Evolutionary conservation across 1,140 invertebrate species (phyloP).

Genomic region (Eubasilissa regina): DNA sequence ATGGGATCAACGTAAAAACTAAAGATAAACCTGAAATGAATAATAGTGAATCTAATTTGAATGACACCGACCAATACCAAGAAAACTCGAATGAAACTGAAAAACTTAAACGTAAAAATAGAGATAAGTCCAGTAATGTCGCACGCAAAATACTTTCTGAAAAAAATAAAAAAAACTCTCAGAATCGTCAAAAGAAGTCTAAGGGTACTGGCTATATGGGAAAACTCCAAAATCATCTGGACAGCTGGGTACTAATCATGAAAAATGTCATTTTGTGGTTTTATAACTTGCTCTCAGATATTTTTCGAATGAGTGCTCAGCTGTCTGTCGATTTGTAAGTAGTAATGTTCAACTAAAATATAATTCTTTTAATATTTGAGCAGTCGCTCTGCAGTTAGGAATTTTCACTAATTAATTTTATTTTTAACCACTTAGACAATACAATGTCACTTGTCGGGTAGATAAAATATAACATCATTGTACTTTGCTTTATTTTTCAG

Average conservation of each 20-base stretch:
- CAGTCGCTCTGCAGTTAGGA: no score
- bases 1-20: conserved; percentile 62
- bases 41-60: conserved; percentile 46
- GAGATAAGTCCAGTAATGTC: conserved; percentile 70
- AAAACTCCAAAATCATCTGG: conserved; percentile 74
- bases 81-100: conserved; percentile 64
- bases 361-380: conserved; percentile 44
- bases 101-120: conserved; percentile 70
- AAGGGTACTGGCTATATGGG: conserved; percentile 68
- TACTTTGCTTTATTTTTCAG: conserved; percentile 58
- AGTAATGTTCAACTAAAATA: background rate
- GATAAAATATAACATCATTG: no score
- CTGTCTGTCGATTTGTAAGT: conserved; percentile 84
- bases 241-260: conserved; percentile 79
- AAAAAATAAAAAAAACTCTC: conserved; percentile 66
- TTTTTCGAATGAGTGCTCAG: conserved; percentile 83
- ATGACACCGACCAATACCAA: conserved; percentile 59
- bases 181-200: conserved; percentile 66
- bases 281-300: conserved; percentile 83
- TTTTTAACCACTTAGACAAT: background rate
- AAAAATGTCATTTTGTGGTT: conserved; percentile 83
- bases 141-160: conserved; percentile 62
- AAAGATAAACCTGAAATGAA: conserved; percentile 61
- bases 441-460: no score
- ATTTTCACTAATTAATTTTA: background rate